These are phyloP conservation scores for Dendrolimus punctatus DNA, from an alignment of 1,140 invertebrate species.

Conservation along the genomic window DNA sequence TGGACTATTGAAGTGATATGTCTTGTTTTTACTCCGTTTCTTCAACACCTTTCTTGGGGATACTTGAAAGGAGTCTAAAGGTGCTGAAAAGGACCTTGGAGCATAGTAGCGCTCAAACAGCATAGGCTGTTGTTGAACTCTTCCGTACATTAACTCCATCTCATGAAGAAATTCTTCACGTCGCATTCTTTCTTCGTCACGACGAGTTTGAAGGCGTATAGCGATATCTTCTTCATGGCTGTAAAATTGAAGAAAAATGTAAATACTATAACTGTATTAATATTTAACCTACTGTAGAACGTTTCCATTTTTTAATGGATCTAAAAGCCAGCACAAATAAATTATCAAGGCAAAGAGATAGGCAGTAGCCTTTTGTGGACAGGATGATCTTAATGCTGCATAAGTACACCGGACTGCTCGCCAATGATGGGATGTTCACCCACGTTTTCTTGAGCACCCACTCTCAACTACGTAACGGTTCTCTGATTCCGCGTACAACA, in stretches of 20 bases:
- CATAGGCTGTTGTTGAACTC: conserved; percentile 79
- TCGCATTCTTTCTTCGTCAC: conserved; percentile 77
- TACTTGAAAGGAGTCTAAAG: conserved; percentile 33
- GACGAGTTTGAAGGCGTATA: conserved; percentile 75
- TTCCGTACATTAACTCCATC: conserved; percentile 81
- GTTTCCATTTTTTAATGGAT: too few relatives aligned
- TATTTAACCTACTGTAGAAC: too few relatives aligned
- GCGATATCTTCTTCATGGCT: conserved; percentile 79
- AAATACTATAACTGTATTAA: too few relatives aligned
- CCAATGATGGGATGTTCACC: too few relatives aligned
- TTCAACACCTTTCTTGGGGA: conserved; percentile 41
- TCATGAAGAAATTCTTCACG: conserved; percentile 77
- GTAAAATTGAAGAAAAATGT: conserved; percentile 12
- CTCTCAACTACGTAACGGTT: too few relatives aligned
- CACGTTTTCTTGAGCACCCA: too few relatives aligned
- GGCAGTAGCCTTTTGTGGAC: too few relatives aligned
- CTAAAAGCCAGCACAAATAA: too few relatives aligned
- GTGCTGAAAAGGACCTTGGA: conserved; percentile 50
- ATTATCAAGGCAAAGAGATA: too few relatives aligned
- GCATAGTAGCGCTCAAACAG: conserved; percentile 81
- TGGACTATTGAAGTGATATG: conserved; percentile 31
- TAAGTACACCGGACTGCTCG: too few relatives aligned
- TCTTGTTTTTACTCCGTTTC: conserved; percentile 38
- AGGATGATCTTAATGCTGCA: too few relatives aligned
- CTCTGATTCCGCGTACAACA: too few relatives aligned